Conservation (phyloP, 2,113 vertebrate genomes). For the Polyodon spathula region DNA sequence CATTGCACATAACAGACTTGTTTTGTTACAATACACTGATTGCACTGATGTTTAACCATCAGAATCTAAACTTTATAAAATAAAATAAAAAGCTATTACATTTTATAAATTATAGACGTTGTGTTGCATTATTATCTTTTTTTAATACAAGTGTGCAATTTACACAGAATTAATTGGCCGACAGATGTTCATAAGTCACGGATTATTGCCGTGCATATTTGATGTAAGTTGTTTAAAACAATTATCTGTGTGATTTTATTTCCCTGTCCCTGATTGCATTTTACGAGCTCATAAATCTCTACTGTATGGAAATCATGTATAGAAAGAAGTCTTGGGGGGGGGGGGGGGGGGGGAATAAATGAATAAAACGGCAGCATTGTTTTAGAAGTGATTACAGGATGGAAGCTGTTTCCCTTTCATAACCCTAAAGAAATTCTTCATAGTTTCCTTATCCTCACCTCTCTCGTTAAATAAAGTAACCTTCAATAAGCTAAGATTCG, state of each 20-base stretch:
- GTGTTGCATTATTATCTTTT: neutral
- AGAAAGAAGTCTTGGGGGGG: no score
- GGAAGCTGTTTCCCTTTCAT: neutral
- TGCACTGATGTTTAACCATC: no score
- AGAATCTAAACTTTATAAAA: neutral
- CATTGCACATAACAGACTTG: neutral
- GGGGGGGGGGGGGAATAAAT: no score
- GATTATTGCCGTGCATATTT: slow-evolving; percentile 31
- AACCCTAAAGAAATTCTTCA: neutral
- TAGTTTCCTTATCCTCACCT: neutral
- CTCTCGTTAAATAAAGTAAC: neutral
- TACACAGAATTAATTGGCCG: slow-evolving; percentile 12
- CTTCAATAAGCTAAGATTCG: neutral
- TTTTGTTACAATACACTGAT: neutral
- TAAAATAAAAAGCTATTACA: neutral
- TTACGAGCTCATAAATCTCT: neutral
- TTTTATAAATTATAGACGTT: slow-evolving; percentile 7
- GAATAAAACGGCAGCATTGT: no score
- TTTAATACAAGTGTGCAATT: neutral
- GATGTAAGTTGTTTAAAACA: slow-evolving; percentile 33
- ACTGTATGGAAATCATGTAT: neutral
- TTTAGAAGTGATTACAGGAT: no score
- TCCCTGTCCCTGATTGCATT: neutral
- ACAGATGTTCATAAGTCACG: slow-evolving; percentile 37
- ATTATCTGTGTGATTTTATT: neutral